Evolutionary conservation across 2,113 vertebrate species (phyloP).

Genomic region (Nycticorax nycticorax): DNA sequence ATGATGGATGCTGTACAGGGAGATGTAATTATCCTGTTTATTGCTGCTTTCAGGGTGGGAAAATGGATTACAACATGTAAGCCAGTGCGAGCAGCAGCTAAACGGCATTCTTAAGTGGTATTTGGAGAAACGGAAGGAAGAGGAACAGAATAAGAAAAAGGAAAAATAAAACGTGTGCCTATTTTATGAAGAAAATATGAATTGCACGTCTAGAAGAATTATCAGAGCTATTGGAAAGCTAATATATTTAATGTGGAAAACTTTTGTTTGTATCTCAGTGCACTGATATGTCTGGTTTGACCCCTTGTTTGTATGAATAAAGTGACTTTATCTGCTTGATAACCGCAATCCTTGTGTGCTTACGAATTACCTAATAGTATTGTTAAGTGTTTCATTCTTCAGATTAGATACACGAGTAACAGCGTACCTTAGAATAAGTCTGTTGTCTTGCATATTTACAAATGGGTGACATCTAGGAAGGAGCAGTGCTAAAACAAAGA

Average conservation of each 20-base stretch:
- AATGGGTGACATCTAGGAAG: neutral
- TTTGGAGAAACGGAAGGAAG: slow-evolving; percentile 56
- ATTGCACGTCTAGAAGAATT: neutral
- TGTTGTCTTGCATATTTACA: neutral
- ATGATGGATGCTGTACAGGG: neutral
- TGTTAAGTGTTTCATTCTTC: neutral
- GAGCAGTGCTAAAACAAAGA: rapidly evolving
- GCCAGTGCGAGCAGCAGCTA: slow-evolving; percentile 69
- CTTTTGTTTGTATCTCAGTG: neutral
- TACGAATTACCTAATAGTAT: too few species aligned
- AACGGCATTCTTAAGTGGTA: slow-evolving; percentile 63
- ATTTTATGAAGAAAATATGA: neutral
- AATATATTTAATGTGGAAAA: neutral
- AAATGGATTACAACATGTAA: slow-evolving; percentile 73
- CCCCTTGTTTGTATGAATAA: neutral
- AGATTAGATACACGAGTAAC: rapidly evolving
- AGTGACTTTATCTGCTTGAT: neutral
- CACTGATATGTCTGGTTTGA: neutral
- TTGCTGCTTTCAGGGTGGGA: slow-evolving; percentile 61
- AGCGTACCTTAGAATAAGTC: rapidly evolving
- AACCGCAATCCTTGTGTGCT: neutral
- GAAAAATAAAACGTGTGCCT: neutral
- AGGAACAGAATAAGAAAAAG: slow-evolving; percentile 28
- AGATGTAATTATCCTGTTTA: neutral
- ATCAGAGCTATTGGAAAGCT: neutral